These are phyloP conservation scores for Coptodon rendalli DNA, from an alignment of 2,113 vertebrate genomes.

Conservation along the genomic window DNA sequence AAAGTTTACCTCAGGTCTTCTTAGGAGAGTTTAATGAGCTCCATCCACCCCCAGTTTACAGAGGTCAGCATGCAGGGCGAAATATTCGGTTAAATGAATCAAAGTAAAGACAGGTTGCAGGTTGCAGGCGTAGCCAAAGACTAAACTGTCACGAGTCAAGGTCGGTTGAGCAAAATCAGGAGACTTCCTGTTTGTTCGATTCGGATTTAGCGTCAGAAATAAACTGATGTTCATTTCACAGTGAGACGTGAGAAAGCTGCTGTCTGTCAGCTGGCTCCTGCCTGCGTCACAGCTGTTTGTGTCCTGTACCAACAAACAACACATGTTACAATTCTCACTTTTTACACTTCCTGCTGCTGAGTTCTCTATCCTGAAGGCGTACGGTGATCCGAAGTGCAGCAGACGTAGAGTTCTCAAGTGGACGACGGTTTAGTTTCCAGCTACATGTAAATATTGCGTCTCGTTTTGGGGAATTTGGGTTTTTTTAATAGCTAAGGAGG, in stretches of 20 bases:
- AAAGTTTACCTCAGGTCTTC: background rate
- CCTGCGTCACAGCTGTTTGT: background rate
- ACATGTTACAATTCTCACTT: background rate
- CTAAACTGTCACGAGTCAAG: accelerated
- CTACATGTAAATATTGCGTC: background rate
- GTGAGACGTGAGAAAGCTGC: background rate
- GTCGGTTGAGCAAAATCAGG: background rate
- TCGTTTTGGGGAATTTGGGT: background rate
- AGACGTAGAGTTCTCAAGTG: background rate
- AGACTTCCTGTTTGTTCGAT: background rate
- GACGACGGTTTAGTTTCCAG: background rate
- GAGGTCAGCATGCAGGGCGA: background rate
- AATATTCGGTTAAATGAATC: background rate
- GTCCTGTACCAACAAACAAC: background rate
- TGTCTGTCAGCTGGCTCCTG: background rate
- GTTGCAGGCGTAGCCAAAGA: background rate
- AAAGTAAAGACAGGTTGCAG: background rate
- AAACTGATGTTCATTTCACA: background rate
- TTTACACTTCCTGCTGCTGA: background rate
- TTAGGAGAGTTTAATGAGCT: background rate
- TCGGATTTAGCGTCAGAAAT: accelerated
- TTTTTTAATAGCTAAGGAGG: background rate
- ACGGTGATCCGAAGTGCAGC: background rate
- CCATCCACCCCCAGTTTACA: background rate
- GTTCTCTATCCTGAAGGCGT: background rate